Evolutionary conservation across 2,888 invertebrate species (phyloP).

Genomic region (Chrysomela aeneicollis): DNA sequence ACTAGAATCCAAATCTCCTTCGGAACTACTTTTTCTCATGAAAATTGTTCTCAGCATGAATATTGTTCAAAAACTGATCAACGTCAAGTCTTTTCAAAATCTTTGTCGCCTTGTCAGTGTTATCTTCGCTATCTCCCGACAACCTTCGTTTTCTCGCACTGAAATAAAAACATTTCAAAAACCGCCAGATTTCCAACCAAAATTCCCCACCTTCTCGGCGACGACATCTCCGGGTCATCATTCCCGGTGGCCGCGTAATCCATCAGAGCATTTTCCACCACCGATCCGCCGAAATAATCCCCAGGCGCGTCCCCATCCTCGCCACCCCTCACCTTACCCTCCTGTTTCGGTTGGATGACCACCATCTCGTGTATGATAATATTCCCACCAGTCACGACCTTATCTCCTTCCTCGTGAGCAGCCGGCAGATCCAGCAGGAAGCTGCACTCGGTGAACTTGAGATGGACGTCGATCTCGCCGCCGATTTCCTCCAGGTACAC

Average conservation of each 20-base stretch:
- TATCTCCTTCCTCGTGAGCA: not conserved
- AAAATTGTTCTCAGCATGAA: constrained; percentile 42
- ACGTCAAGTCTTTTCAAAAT: constrained; percentile 50
- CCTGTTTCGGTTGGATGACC: constrained; percentile 1
- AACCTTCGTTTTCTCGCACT: constrained; percentile 47
- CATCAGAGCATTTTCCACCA: constrained; percentile 47
- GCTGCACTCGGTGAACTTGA: constrained; percentile 45
- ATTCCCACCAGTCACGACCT: not conserved
- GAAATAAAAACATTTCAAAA: constrained; percentile 23
- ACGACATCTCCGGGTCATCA: constrained; percentile 33
- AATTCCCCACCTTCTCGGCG: constrained; percentile 38
- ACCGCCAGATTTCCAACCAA: not conserved
- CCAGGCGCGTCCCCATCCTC: not conserved
- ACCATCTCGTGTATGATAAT: constrained; percentile 18
- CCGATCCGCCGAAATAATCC: not conserved
- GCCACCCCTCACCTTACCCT: not conserved
- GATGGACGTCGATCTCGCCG: constrained; percentile 42
- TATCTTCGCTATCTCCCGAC: constrained; percentile 34
- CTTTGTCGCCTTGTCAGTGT: constrained; percentile 46
- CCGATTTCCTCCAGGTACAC: constrained; percentile 48
- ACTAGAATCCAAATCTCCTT: too few relatives aligned
- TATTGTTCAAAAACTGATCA: constrained; percentile 51
- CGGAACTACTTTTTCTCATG: constrained; percentile 8
- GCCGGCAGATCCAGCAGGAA: constrained; percentile 45
- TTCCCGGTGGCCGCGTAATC: constrained; percentile 49